Evolutionary conservation across 1,140 invertebrate species (phyloP).

Genomic region (Cyrtorhinus lividipennis): DNA sequence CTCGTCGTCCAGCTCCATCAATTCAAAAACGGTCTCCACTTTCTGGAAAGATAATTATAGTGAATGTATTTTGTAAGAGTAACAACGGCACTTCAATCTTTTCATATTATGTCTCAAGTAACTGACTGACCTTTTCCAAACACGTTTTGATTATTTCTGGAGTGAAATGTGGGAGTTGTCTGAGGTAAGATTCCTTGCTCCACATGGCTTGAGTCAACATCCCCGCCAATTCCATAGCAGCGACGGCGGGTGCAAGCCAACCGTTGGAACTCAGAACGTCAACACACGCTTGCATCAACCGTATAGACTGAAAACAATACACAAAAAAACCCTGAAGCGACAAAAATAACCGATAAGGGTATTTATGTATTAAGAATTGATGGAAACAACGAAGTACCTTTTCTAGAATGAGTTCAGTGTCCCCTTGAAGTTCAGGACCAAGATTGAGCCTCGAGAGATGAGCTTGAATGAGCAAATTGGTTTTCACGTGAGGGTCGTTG

Average conservation of each 20-base stretch:
- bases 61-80: no score
- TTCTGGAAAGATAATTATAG: conserved; percentile 32
- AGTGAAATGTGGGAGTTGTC: conserved; percentile 93
- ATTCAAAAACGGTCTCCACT: conserved; percentile 94
- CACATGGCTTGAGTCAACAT: conserved; percentile 99
- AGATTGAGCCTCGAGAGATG: conserved; percentile 89
- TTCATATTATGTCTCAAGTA: background rate
- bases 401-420: conserved; percentile 80
- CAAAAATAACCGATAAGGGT: background rate
- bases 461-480: conserved; percentile 88
- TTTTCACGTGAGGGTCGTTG: conserved; percentile 96
- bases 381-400: conserved; percentile 35
- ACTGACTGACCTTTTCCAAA: conserved; percentile 17
- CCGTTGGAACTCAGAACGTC: conserved; percentile 96
- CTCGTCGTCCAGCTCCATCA: conserved; percentile 96
- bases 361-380: background rate
- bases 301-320: conserved; percentile 37
- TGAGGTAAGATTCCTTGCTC: conserved; percentile 94
- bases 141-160: conserved; percentile 81
- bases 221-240: conserved; percentile 98
- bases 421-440: conserved; percentile 89
- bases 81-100: background rate
- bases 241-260: conserved; percentile 93
- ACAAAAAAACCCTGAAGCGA: conserved; percentile 15
- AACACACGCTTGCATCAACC: conserved; percentile 95